These are phyloP conservation scores for Pseudorasbora parva DNA, from an alignment of 2,113 vertebrate genomes.

Conservation along the genomic window DNA sequence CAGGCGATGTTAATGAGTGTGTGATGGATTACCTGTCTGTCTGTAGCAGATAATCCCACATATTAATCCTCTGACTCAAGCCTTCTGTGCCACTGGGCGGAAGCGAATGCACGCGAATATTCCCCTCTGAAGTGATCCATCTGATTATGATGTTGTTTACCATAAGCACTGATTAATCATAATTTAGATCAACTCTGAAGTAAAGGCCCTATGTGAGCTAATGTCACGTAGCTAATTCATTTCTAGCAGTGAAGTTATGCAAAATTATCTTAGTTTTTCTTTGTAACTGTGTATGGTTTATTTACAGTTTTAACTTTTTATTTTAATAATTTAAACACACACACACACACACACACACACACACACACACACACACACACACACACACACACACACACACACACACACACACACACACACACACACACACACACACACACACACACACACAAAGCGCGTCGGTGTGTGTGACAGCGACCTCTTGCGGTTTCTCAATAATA, in stretches of 20 bases:
- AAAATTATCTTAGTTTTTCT: neutral
- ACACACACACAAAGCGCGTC: neutral
- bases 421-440: neutral
- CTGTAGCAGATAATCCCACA: conserved; percentile 84
- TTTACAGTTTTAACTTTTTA: neutral
- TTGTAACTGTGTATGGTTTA: neutral
- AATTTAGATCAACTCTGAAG: no score
- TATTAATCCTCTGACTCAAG: conserved; percentile 89
- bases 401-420: neutral
- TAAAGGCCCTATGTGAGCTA: no score
- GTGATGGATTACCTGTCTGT: conserved; percentile 88
- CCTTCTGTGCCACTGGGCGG: conserved; percentile 6
- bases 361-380: neutral
- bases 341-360: neutral
- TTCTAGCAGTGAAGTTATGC: neutral
- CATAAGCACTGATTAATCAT: neutral
- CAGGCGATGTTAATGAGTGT: conserved; percentile 55
- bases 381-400: neutral
- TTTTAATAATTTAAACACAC: no score
- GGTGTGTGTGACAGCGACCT: neutral
- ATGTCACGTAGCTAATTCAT: neutral
- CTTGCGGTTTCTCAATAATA: neutral
- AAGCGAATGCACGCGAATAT: neutral
- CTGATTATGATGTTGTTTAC: neutral
- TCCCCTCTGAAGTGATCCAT: neutral